Base-by-base conservation (phyloP, 2,797 vertebrate genomes). In the Gouania willdenowi region DNA sequence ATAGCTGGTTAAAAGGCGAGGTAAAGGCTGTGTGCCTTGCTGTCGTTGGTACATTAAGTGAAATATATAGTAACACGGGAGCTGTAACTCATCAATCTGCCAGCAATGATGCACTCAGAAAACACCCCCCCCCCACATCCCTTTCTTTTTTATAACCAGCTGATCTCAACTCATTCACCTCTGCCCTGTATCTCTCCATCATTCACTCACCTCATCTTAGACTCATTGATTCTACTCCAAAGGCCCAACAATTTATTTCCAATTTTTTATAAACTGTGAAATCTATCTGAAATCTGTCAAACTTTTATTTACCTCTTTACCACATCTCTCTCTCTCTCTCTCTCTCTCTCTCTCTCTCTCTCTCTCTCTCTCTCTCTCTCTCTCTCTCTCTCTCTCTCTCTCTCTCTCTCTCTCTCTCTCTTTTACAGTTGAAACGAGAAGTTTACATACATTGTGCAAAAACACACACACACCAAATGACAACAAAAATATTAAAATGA, bases 201-300 rank as follows among this genome's bases (percentile, higher is more conserved):
- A 42, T 46, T 59, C 43, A 40, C 18, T 56, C 58, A 17, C 44
- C n/a, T 68, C 59, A 3, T 17, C 55, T 47, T 52, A 21, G 34
- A 20, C 4, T 2, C 61, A 56, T 46, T 54, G 45, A 71, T 71
- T 76, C 44, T 43, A 57, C 55, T 66, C 57, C 45, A 68, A 46
- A 59, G 41, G 72, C 43, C 24, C 35, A 8, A 31, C 43, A 52
- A 64, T 77, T 75, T 55, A 57, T 72, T 74, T 66, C 21, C 26
- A 40, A 26, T 64, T 45, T 41, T 69, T 71, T 36, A 65, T 79
- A 59, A 66, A 41, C 66, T 74, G 62, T 74, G 64, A 70, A 76
- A 77, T 72, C 47, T 41, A 58, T n/a, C n/a, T n/a, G n/a, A n/a
- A n/a, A n/a, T n/a, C 38, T 51, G 53, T 24, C 40, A 36, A 66